Percentiles rank a stretch among this genome's conserved stretches.
Evolutionary conservation across 2,888 invertebrate genomes (phyloP).

Genomic region (Nomada lathburiana): DNA sequence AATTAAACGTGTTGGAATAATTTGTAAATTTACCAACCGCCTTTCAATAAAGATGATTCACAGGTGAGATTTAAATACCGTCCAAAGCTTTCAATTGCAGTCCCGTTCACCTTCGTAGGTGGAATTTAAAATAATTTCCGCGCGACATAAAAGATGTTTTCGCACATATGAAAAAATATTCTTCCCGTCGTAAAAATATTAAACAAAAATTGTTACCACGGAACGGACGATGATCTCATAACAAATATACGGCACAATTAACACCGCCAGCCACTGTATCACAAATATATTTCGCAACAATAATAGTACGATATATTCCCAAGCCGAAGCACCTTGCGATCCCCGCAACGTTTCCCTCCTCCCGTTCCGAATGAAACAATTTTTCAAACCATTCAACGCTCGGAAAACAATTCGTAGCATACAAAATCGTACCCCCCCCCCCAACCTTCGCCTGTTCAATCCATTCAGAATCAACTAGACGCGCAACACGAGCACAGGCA

Average conservation of each 20-base stretch:
- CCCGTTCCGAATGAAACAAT: not conserved
- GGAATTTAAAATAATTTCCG: not conserved
- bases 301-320: no score
- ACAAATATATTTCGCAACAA: no score
- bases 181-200: not conserved
- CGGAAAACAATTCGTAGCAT: not conserved
- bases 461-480: conserved; percentile 11
- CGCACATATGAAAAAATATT: no score
- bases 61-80: conserved; percentile 1
- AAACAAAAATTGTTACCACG: not conserved
- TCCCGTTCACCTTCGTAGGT: not conserved
- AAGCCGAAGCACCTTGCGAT: no score
- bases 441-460: not conserved
- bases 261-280: no score
- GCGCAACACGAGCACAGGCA: not conserved
- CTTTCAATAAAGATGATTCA: not conserved
- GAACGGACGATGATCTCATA: no score
- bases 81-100: conserved; percentile 1
- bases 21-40: no score
- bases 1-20: no score
- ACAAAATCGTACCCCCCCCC: not conserved
- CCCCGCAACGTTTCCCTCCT: no score
- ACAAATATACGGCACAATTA: no score
- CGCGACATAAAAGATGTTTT: no score
- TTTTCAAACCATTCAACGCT: not conserved